These are phyloP conservation scores for Phenganax marumi DNA, from an alignment of 92 coral and sea anemone species.

Conservation along the genomic window DNA sequence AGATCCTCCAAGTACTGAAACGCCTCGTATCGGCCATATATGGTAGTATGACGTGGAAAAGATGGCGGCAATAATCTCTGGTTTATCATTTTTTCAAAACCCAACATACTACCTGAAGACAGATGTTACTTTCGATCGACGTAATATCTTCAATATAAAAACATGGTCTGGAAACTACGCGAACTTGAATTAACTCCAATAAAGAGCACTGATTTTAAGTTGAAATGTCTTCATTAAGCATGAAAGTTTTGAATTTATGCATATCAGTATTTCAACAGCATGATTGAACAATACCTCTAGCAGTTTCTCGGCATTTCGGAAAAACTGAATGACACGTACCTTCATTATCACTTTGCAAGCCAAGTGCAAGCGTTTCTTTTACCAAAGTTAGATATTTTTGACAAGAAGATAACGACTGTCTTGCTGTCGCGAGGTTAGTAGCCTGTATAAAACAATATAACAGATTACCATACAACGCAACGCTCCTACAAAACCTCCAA, in stretches of 20 bases:
- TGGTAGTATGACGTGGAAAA: constrained; percentile 91
- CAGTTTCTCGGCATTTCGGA: not conserved
- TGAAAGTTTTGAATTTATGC: too few species aligned
- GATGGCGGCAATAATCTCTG: constrained; percentile 95
- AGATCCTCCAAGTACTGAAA: constrained; percentile 71
- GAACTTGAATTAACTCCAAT: too few species aligned
- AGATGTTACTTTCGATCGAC: not conserved
- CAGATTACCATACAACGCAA: constrained; percentile 53
- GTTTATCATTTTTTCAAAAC: constrained; percentile 94
- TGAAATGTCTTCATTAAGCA: too few species aligned
- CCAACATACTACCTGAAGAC: constrained; percentile 77
- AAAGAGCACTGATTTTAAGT: too few species aligned
- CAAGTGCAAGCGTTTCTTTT: constrained; percentile 19
- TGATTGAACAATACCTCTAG: not conserved
- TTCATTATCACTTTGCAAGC: constrained; percentile 23
- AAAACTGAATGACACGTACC: not conserved
- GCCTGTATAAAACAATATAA: not conserved
- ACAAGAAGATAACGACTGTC: constrained; percentile 1
- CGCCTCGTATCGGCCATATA: constrained; percentile 80
- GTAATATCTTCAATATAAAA: not conserved
- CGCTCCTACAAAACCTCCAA: constrained; percentile 42
- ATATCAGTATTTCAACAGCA: too few species aligned
- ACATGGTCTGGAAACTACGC: too few species aligned
- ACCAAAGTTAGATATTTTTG: constrained; percentile 22
- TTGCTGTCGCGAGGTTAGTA: constrained; percentile 17